Evolutionary conservation across 37 sponge, comb jelly and placozoan species (phyloP).

Genomic region (Oscarella lobularis): DNA sequence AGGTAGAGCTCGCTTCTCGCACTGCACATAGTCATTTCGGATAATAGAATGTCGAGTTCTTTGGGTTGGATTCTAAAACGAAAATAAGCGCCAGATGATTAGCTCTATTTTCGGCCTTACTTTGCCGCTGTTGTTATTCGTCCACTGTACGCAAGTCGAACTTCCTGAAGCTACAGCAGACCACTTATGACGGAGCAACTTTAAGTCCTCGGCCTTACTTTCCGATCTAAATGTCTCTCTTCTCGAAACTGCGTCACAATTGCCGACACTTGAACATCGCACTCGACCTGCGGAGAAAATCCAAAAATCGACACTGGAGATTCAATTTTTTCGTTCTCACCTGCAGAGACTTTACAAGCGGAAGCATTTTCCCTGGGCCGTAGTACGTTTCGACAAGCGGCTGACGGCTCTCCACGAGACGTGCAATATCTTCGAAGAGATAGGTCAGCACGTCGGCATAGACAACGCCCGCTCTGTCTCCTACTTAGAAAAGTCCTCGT

Average conservation of each 20-base stretch:
- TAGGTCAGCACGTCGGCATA: conserved; percentile 61
- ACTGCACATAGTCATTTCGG: conserved; percentile 52
- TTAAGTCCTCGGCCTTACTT: too few relatives aligned
- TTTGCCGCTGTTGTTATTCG: too few relatives aligned
- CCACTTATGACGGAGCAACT: too few relatives aligned
- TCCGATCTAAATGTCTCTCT: conserved; percentile 45
- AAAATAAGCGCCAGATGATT: too few relatives aligned
- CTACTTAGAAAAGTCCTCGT: conserved; percentile 8
- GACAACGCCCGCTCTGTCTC: conserved; percentile 34
- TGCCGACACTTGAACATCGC: conserved; percentile 37
- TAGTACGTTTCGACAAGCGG: conserved; percentile 57
- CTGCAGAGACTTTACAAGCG: conserved; percentile 3
- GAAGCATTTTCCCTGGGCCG: conserved; percentile 19
- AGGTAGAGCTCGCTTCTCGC: conserved; percentile 71
- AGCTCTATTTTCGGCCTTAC: too few relatives aligned
- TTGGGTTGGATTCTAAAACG: conserved; percentile 35
- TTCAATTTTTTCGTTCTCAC: not conserved
- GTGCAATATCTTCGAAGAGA: conserved; percentile 54
- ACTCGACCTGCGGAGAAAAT: conserved; percentile 49
- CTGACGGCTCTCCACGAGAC: conserved; percentile 36
- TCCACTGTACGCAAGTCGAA: too few relatives aligned
- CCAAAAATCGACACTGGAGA: not conserved
- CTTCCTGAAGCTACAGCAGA: too few relatives aligned
- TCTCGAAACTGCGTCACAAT: conserved; percentile 22
- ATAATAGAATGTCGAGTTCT: conserved; percentile 59